phyloP scores from a whole-genome alignment of 2,113 vertebrate genomes.

The Gambusia holbrooki region DNA sequence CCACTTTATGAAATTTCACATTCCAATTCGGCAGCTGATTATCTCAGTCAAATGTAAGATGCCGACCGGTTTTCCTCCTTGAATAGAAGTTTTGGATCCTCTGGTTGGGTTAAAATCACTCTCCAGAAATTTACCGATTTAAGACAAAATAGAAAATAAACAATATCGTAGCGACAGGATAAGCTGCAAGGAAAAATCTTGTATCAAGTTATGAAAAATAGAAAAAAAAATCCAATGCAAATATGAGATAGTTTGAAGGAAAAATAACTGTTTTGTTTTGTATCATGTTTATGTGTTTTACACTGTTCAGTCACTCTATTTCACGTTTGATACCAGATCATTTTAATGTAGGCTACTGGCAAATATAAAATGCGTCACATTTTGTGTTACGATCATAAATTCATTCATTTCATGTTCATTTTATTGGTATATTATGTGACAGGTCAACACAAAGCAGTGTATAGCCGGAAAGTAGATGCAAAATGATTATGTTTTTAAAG shows the following conservation, averaged over 20 bases:
- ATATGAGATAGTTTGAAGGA: neutral
- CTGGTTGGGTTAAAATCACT: constrained; percentile 36
- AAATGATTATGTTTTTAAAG: neutral
- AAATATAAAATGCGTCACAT: neutral
- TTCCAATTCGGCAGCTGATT: constrained; percentile 50
- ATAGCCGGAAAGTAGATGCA: neutral
- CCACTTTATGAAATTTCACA: constrained; percentile 52
- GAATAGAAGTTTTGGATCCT: constrained; percentile 36
- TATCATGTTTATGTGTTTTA: neutral
- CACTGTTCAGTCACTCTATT: neutral
- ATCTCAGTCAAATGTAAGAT: constrained; percentile 37
- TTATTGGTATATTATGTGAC: neutral
- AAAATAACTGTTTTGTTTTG: neutral
- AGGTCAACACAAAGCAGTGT: neutral
- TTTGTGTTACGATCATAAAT: neutral
- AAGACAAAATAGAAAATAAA: constrained; percentile 41
- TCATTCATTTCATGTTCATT: neutral
- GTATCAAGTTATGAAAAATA: neutral
- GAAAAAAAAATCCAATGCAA: constrained; percentile 11
- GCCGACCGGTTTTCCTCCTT: constrained; percentile 44
- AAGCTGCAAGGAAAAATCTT: constrained; percentile 1
- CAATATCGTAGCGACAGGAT: constrained; percentile 3
- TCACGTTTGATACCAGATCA: neutral
- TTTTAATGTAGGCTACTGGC: neutral
- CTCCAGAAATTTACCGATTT: constrained; percentile 17